A percentile compares a stretch with the other conserved stretches of the same genome.
These are phyloP conservation scores for Miichthys miiuy DNA, from an alignment of 2,797 vertebrate genomes.

Conservation along the genomic window DNA sequence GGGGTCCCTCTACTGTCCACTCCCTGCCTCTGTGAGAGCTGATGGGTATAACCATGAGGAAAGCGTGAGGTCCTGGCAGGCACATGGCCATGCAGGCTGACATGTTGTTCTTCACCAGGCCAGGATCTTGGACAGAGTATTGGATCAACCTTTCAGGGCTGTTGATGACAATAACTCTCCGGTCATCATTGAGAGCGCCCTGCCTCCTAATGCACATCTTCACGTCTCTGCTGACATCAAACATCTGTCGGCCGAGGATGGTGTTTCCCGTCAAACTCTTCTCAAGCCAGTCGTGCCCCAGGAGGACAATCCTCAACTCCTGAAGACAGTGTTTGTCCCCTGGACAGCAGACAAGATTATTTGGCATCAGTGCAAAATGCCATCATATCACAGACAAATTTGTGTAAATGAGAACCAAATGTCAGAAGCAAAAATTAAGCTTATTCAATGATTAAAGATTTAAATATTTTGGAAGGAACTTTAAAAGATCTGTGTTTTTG, in stretches of 20 bases:
- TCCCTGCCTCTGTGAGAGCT: slow-evolving; percentile 53
- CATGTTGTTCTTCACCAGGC: slow-evolving; percentile 43
- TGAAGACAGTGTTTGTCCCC: slow-evolving; percentile 15
- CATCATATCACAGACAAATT: background rate
- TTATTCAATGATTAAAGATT: background rate
- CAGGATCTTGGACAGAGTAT: slow-evolving; percentile 48
- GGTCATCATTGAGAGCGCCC: background rate
- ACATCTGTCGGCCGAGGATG: slow-evolving; percentile 55
- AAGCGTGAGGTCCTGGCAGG: slow-evolving; percentile 62
- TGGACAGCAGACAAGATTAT: slow-evolving; percentile 16
- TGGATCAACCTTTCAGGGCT: slow-evolving; percentile 67
- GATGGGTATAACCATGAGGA: slow-evolving; percentile 66
- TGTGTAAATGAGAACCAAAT: background rate
- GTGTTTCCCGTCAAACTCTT: slow-evolving; percentile 66
- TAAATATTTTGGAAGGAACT: background rate
- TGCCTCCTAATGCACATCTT: slow-evolving; percentile 65
- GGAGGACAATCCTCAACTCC: slow-evolving; percentile 62
- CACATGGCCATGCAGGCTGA: slow-evolving; percentile 54
- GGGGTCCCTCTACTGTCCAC: slow-evolving; percentile 67
- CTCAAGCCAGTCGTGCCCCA: slow-evolving; percentile 64
- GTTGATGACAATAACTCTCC: slow-evolving; percentile 48
- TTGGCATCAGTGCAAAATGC: background rate
- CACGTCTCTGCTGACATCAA: slow-evolving; percentile 59
- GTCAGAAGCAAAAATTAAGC: background rate
- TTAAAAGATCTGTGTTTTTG: background rate